Base-by-base conservation (phyloP, 2,888 invertebrate species). In the Heliconius aoede region DNA sequence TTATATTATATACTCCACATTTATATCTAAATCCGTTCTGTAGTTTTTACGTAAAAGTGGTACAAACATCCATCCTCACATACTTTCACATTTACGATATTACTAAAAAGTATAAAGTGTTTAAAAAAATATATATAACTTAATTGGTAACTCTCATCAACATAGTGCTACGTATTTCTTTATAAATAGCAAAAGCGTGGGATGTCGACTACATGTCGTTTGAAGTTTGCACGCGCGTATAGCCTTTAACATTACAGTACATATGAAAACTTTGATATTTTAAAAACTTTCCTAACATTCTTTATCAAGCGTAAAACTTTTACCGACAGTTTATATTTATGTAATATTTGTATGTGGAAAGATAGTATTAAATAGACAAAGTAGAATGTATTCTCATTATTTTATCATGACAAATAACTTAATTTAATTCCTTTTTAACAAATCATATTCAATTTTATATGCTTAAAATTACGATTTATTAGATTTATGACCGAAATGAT, bases 121-220 rank as follows among this genome's bases (percentile, higher is more conserved):
- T 1, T 11, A 32, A 32, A n/a, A 3, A 64, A 64, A 62, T n/a
- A n/a, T n/a, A 15, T 3, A 13, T 9, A 64, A 36, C 24, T 64
- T 64, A 64, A 64, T 36, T 64, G n/a, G 32, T n/a, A 21, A 64
- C 32, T n/a, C 21, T 36, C 64, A 32, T 64, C 21, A 21, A n/a
- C 32, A 21, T 62, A n/a, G 62, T 32, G 62, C 62, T n/a, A 32
- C 32, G 30, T 32, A 32, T 32, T 30, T 65, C 28, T 46, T 21
- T 18, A 28, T 64, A 46, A 73, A 65, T 65, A 73, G 55, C 24
- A 55, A 32, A 55, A 24, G 73, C 73, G 73, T 73, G 32, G 73
- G 73, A 40, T 24, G 73, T 32, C 28, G 55, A 73, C 65, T 64
- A 24, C 62, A 26, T 64, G 40, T 13, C 30, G 30, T 30, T 73